phyloP scores from a whole-genome alignment of 2,888 invertebrate species.

The Physocephala rufipes region DNA sequence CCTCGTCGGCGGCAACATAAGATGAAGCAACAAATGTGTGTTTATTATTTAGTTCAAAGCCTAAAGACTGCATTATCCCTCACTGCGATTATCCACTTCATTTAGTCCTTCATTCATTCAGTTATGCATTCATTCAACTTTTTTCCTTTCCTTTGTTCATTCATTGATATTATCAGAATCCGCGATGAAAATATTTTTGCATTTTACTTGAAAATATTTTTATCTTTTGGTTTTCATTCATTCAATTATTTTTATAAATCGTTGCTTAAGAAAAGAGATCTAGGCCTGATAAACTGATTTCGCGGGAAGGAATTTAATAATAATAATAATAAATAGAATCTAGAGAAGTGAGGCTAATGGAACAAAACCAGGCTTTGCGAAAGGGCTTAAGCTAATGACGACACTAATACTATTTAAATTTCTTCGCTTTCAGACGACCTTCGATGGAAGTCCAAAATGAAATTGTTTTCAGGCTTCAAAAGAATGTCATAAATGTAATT shows the following conservation, averaged over 20 bases:
- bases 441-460: neutral
- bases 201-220: too few species aligned
- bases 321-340: conserved; percentile 9
- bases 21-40: too few species aligned
- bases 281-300: too few species aligned
- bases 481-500: neutral
- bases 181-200: too few species aligned
- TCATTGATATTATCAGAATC: neutral
- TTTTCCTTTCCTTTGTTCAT: conserved; percentile 1
- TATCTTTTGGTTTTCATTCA: neutral
- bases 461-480: neutral
- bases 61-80: neutral
- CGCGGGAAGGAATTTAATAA: neutral
- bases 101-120: neutral
- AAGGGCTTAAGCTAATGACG: too few species aligned
- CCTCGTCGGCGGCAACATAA: neutral
- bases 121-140: neutral
- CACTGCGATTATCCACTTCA: neutral
- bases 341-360: neutral
- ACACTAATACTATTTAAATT: too few species aligned
- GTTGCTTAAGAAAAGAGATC: too few species aligned
- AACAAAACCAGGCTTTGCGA: too few species aligned
- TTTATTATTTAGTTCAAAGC: neutral
- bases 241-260: neutral
- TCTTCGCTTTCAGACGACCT: too few species aligned